Base-by-base conservation (phyloP, 2,888 invertebrate species). In the Hypolimnas misippus region DNA sequence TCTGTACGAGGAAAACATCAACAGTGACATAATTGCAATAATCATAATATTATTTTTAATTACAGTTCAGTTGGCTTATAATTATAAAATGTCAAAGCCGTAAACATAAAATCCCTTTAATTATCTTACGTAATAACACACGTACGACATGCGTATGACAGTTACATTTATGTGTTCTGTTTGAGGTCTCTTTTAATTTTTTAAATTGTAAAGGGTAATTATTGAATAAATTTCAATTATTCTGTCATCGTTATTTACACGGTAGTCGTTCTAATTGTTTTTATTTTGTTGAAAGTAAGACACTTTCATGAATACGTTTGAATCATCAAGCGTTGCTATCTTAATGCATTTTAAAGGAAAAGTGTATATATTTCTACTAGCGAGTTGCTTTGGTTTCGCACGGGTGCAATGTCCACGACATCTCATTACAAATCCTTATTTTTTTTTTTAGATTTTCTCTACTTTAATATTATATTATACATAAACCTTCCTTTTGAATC, bases 11-110 rank as follows among this genome's bases (percentile, higher is more conserved):
- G 1, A n/a, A 38, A 12, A 38, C 35, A 38, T 3, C 10, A 6
- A 3, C 12, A 12, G 4, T 38, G n/a, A n/a, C 12, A 38, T 38
- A n/a, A 38, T n/a, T n/a, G 12, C 12, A 35, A 35, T 35, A 10
- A n/a, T 35, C 3, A n/a, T 35, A n/a, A 35, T 35, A 35, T 35
- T 35, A 10, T 38, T 38, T 38, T 38, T 38, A 38, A 38, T 38
- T 38, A 38, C 35, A 38, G n/a, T 38, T 12, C 35, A 38, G n/a
- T n/a, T n/a, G 3, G n/a, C 3, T 38, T 38, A 38, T n/a, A 38
- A 38, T 38, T 38, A n/a, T 35, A 25, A 55, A 57, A 57, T 35
- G 56, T 16, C 56, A 57, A 21, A 46, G 46, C 33, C 33, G 35
- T 57, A 38, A n/a, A 38, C 4, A n/a, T 33, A 33, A 33, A 33